Percentiles rank a stretch among this genome's conserved stretches.
phyloP scores from a whole-genome alignment of 2,113 vertebrate genomes.

The Dicentrarchus labrax region DNA sequence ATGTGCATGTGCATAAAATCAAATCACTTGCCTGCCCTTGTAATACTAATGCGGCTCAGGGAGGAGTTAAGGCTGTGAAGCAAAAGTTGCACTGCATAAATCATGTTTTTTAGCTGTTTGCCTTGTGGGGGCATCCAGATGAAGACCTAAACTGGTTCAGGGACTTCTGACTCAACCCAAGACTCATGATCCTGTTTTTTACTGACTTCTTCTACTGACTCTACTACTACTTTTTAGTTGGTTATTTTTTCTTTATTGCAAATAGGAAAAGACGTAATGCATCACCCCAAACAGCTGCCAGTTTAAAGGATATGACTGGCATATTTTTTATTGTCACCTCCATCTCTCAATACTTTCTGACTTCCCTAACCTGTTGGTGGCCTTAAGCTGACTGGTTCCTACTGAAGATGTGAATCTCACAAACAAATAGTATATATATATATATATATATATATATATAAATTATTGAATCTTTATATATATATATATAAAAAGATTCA shows the following conservation, averaged over 20 bases:
- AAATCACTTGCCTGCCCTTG: conserved; percentile 15
- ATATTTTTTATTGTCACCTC: not conserved
- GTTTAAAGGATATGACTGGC: not conserved
- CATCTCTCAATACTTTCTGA: not conserved
- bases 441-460: no score
- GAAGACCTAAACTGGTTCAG: not conserved
- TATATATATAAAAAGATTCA: no score
- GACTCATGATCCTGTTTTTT: not conserved
- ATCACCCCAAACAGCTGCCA: not conserved
- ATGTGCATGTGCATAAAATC: conserved; percentile 40
- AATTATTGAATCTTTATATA: no score
- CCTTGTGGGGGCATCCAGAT: not conserved
- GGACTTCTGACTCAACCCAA: not conserved
- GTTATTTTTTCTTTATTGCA: not conserved
- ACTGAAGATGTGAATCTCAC: no score
- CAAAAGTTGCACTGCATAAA: conserved; percentile 1
- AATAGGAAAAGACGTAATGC: not conserved
- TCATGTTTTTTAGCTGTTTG: not conserved
- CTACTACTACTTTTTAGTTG: not conserved
- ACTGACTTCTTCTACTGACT: not conserved
- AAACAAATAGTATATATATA: no score
- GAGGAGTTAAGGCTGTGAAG: not conserved
- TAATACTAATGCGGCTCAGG: not conserved
- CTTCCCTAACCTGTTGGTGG: no score
- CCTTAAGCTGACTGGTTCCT: no score